These are phyloP conservation scores for Rhagonycha fulva DNA, from an alignment of 2,888 invertebrate species.

Conservation along the genomic window DNA sequence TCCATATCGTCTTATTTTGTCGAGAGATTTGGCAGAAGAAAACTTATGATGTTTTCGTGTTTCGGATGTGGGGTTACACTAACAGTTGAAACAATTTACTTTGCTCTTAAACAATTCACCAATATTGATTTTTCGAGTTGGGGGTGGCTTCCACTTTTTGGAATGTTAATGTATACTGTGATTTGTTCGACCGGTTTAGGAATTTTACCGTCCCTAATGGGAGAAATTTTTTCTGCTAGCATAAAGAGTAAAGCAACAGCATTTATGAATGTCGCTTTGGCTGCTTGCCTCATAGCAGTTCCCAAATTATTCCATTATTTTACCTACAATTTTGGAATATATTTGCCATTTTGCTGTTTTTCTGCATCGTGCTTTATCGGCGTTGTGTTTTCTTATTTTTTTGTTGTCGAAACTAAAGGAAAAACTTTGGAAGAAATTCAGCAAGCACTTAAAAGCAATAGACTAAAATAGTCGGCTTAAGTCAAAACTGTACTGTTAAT, in stretches of 20 bases:
- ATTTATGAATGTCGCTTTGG: constrained; percentile 56
- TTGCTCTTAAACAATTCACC: constrained; percentile 32
- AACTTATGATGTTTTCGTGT: constrained; percentile 61
- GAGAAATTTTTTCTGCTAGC: constrained; percentile 58
- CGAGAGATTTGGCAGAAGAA: constrained; percentile 66
- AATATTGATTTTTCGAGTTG: constrained; percentile 34
- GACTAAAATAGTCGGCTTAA: not conserved
- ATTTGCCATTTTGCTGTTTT: constrained; percentile 69
- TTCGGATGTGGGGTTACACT: constrained; percentile 49
- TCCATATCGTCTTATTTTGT: constrained; percentile 60
- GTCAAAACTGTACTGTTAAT: too few relatives aligned
- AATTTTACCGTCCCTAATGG: constrained; percentile 56
- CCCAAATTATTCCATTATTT: constrained; percentile 56
- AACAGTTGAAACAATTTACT: constrained; percentile 50
- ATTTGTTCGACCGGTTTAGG: constrained; percentile 57
- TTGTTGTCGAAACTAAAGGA: constrained; percentile 72
- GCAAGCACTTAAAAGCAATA: not conserved
- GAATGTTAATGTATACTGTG: constrained; percentile 54
- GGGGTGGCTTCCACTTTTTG: constrained; percentile 53
- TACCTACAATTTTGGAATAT: constrained; percentile 62
- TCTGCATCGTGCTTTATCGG: constrained; percentile 64
- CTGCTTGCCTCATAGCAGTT: constrained; percentile 49
- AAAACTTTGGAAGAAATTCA: constrained; percentile 8
- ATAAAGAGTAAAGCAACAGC: constrained; percentile 59
- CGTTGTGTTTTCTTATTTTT: constrained; percentile 61